Evolutionary conservation across 92 coral and sea anemone genomes (phyloP), one percentile per base, ranked within the genome.

Genomic region (Bergia sp.): DNA sequence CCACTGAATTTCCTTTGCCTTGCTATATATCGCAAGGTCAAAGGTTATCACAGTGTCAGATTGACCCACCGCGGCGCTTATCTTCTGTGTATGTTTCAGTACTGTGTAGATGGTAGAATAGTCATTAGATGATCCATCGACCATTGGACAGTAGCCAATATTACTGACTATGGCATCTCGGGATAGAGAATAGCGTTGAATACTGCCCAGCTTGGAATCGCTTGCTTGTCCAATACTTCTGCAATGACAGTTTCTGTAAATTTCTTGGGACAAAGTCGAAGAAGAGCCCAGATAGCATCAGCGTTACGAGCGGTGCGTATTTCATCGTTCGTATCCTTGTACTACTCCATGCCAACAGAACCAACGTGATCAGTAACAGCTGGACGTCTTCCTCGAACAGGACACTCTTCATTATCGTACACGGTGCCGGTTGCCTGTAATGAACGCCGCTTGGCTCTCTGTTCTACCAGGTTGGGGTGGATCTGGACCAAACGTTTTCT

Each of bases 1-100:
- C 95, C 87, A 74, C 73, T 90, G 95, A 0, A 95, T 80, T 40
- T 94, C 81, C 93, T 92, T 94, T 55, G 94, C 95, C 88, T 93
- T 93, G 37, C 79, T 88, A 40, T 90, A 93, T 47, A 93, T 93
- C n/a, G 80, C 86, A 78, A 90, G 90, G 55, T 93, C 90, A 82
- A 88, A 91, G 76, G 95, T 93, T 49, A 93, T 77, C 36, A 79
- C 82, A 21, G 82, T 7, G 64, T 79, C 82, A 7, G 65, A 39
- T 49, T 79, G 82, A 41, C 93, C 95, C 41, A 95, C 10, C 43
- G 77, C 86, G 7, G 89, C 61, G 9, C 88, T 78, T 64, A 90
- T 90, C 90, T 66, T 85, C 88, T 92, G 95, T 12, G 92, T 88
- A 57, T 84, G 90, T 77, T 90, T 92, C 87, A 87, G 85, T 10